Conservation (phyloP, 2,797 vertebrate species). For the Onychomys leucogaster region DNA sequence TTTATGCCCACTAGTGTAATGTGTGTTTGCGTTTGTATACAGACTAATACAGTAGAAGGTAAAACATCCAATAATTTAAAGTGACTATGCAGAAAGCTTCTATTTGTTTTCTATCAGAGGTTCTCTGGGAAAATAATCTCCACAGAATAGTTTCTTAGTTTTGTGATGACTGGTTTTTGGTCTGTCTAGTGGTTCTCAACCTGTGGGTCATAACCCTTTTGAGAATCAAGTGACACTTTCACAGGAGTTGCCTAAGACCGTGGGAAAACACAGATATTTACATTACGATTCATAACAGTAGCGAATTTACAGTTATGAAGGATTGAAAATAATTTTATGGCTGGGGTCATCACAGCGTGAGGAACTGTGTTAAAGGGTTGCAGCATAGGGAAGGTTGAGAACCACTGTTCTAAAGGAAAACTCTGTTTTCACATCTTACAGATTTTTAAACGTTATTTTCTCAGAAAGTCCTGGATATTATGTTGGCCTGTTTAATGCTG, state of each 20-base stretch:
- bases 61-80: not conserved
- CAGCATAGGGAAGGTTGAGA: too few species aligned
- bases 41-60: not conserved
- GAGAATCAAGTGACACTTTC: not conserved
- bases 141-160: not conserved
- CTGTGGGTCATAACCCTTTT: too few species aligned
- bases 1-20: not conserved
- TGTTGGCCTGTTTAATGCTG: not conserved
- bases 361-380: not conserved
- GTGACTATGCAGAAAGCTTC: not conserved
- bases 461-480: not conserved
- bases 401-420: not conserved
- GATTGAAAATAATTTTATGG: not conserved
- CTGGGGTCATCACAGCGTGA: too few species aligned
- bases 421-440: constrained; percentile 6
- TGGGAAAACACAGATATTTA: not conserved
- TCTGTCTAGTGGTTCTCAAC: not conserved
- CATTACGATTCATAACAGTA: not conserved
- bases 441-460: not conserved
- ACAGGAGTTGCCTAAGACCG: not conserved
- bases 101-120: not conserved
- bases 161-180: constrained; percentile 1
- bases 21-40: not conserved
- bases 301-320: not conserved
- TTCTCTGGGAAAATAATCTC: constrained; percentile 28